Evolutionary conservation across 2,113 vertebrate genomes (phyloP).

Genomic region (Vulpes lagopus): DNA sequence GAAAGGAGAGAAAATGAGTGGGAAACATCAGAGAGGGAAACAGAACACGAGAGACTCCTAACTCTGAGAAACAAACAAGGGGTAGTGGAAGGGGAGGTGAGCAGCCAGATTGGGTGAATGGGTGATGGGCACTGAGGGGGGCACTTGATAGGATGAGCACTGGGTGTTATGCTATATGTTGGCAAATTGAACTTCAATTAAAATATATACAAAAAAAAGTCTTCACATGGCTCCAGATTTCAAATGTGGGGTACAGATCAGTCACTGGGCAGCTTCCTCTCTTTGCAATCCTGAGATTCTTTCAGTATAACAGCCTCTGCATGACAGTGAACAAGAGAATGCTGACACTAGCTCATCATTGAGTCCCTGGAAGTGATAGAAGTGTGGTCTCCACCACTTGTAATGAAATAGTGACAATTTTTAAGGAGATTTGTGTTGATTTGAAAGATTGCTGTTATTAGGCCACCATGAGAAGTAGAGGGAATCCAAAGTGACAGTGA

Average conservation of each 20-base stretch:
- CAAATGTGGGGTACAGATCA: fast-evolving
- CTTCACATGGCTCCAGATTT: background rate
- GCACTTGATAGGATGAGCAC: no score
- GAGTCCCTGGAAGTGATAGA: background rate
- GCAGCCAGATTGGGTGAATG: no score
- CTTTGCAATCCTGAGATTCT: background rate
- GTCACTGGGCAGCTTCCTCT: background rate
- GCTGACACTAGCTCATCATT: background rate
- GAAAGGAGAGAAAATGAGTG: no score
- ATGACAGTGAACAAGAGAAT: background rate
- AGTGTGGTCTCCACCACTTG: background rate
- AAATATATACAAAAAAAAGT: no score
- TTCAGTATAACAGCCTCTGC: background rate
- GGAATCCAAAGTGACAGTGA: background rate
- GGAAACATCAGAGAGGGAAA: no score
- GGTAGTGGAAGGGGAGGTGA: no score
- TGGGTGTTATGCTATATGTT: no score
- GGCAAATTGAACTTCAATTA: no score
- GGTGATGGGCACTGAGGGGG: no score
- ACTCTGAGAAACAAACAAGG: no score
- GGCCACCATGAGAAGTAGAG: background rate
- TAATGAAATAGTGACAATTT: background rate
- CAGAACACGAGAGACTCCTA: no score
- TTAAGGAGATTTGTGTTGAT: background rate
- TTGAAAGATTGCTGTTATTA: background rate